phyloP scores from a whole-genome alignment of 1,140 invertebrate species.

The Drosophila punjabiensis region DNA sequence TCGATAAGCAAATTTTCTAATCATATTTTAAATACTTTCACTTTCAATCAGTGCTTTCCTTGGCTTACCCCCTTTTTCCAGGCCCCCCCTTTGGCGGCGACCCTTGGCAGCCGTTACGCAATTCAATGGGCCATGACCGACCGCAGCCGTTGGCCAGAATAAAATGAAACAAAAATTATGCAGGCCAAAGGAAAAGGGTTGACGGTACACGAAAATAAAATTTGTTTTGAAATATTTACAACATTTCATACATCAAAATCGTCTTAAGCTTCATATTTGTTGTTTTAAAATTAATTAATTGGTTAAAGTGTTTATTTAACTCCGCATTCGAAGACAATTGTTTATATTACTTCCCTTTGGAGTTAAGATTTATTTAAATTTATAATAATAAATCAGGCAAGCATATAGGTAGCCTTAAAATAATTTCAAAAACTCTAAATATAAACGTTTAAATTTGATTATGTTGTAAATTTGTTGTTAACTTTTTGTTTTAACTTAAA shows the following conservation, averaged over 20 bases:
- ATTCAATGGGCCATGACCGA: constrained; percentile 73
- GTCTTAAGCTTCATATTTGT: too few relatives aligned
- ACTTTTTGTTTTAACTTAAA: neutral
- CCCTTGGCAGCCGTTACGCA: constrained; percentile 74
- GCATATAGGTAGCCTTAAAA: too few relatives aligned
- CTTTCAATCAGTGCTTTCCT: constrained; percentile 65
- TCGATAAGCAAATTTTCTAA: constrained; percentile 58
- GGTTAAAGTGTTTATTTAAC: neutral
- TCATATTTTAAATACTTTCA: constrained; percentile 66
- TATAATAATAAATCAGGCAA: neutral
- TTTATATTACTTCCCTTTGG: neutral
- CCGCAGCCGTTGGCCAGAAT: constrained; percentile 76
- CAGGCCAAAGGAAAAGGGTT: constrained; percentile 56
- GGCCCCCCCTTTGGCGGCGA: constrained; percentile 22
- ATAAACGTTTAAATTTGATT: too few relatives aligned
- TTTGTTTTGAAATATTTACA: neutral
- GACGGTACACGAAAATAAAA: constrained; percentile 11
- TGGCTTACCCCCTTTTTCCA: constrained; percentile 5
- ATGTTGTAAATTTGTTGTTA: neutral
- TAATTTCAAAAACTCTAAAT: too few relatives aligned
- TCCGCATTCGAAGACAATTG: neutral
- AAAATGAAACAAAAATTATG: constrained; percentile 76
- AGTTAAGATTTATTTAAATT: neutral
- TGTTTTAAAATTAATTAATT: neutral
- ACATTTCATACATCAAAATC: neutral